phyloP scores from a whole-genome alignment of 1,140 invertebrate genomes.

The Meloidogyne hapla region DNA sequence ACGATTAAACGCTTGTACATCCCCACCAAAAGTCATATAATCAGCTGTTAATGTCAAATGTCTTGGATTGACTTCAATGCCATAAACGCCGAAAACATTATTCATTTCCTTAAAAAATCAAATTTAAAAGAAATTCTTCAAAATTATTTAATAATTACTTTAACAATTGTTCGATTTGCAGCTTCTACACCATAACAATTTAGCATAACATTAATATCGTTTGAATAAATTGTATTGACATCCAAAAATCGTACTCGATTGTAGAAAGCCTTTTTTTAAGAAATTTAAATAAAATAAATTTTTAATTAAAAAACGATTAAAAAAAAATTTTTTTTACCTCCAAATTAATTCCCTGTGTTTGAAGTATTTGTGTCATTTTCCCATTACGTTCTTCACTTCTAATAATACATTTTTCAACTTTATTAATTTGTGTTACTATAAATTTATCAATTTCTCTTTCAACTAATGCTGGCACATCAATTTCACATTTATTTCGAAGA shows the following conservation, averaged over 20 bases:
- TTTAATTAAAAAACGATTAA: not conserved
- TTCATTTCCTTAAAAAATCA: constrained; percentile 74
- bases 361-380: constrained; percentile 70
- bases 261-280: constrained; percentile 74
- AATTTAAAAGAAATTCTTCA: constrained; percentile 7
- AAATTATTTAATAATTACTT: constrained; percentile 60
- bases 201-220: constrained; percentile 88
- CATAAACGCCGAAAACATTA: constrained; percentile 91
- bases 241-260: constrained; percentile 79
- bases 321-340: constrained; percentile 66
- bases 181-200: constrained; percentile 90
- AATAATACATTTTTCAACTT: constrained; percentile 80
- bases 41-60: constrained; percentile 90
- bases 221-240: constrained; percentile 82
- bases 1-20: constrained; percentile 83
- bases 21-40: constrained; percentile 94
- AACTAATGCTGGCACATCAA: constrained; percentile 68
- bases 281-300: not conserved
- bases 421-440: constrained; percentile 77
- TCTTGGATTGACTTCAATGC: constrained; percentile 86
- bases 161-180: constrained; percentile 80
- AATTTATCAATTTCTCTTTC: constrained; percentile 74
- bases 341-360: constrained; percentile 93
- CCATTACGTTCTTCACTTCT: constrained; percentile 62
- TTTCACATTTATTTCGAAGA: constrained; percentile 58